Conservation (phyloP, 1,140 invertebrate genomes). For the Meloidogyne chitwoodi region DNA sequence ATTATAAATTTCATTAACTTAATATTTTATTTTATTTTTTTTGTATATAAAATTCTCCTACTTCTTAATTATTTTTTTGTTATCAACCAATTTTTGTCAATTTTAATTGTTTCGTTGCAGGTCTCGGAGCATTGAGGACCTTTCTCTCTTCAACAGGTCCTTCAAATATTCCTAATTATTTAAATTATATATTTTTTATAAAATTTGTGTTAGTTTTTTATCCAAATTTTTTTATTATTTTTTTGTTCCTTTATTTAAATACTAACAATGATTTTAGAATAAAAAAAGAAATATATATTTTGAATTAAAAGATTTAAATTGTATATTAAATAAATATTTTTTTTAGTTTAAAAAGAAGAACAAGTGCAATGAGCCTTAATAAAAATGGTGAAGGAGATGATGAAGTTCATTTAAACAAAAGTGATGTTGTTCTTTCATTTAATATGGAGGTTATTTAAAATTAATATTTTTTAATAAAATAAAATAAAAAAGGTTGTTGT, state of each 20-base stretch:
- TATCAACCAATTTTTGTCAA: neutral
- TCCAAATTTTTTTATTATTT: no score
- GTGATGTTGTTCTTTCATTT: slow-evolving; percentile 53
- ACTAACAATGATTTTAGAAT: no score
- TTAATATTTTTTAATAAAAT: neutral
- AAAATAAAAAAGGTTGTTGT: slow-evolving; percentile 77
- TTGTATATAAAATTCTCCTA: neutral
- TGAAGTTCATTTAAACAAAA: slow-evolving; percentile 56
- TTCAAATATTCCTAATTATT: neutral
- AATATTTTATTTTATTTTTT: no score
- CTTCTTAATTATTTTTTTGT: neutral
- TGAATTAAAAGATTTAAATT: no score
- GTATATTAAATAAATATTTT: no score
- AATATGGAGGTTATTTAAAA: slow-evolving; percentile 54
- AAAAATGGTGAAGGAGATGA: slow-evolving; percentile 56
- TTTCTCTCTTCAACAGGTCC: slow-evolving; percentile 60
- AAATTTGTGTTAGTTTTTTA: no score
- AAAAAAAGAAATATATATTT: no score
- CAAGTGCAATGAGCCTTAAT: slow-evolving; percentile 56
- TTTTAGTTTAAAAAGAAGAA: slow-evolving; percentile 58
- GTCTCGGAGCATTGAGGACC: slow-evolving; percentile 58
- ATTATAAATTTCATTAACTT: no score
- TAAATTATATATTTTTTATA: neutral
- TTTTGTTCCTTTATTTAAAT: no score
- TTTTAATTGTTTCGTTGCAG: slow-evolving; percentile 40